phyloP scores from a whole-genome alignment of 1,140 invertebrate genomes.

The Rhopalosiphum padi region DNA sequence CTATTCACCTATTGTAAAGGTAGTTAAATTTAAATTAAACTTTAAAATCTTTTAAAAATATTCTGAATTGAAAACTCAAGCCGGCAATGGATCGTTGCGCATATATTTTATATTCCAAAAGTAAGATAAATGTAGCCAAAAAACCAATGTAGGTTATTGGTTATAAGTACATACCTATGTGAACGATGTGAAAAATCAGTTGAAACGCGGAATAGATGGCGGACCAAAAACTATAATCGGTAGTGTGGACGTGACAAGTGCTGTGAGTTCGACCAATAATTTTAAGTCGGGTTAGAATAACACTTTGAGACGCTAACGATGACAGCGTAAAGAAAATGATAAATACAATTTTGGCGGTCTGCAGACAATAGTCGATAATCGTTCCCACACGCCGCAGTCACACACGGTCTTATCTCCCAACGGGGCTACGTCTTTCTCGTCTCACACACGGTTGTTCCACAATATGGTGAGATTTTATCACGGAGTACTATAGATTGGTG shows the following conservation, averaged over 20 bases:
- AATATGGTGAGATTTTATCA: not conserved
- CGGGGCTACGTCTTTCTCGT: not conserved
- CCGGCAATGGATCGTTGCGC: not conserved
- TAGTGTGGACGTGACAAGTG: not conserved
- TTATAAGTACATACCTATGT: not conserved
- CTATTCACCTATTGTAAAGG: not conserved
- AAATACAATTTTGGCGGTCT: conserved; percentile 3
- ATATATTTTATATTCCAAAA: not conserved
- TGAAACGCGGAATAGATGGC: not conserved
- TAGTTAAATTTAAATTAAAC: not conserved
- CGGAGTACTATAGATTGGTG: too few species aligned
- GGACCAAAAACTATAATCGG: not conserved
- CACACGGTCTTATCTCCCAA: not conserved
- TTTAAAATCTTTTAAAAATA: not conserved
- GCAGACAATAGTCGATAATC: not conserved
- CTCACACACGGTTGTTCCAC: not conserved
- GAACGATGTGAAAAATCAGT: not conserved
- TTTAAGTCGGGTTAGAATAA: not conserved
- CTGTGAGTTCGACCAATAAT: too few species aligned
- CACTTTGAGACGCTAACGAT: not conserved
- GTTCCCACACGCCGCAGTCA: not conserved
- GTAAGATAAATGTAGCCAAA: not conserved
- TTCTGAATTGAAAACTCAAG: not conserved
- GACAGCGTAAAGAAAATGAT: not conserved
- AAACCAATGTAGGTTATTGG: not conserved